A percentile compares a stretch with the other conserved stretches of the same genome.
Evolutionary conservation across 2,113 vertebrate species (phyloP).

Genomic region (Siphamia tubifer): DNA sequence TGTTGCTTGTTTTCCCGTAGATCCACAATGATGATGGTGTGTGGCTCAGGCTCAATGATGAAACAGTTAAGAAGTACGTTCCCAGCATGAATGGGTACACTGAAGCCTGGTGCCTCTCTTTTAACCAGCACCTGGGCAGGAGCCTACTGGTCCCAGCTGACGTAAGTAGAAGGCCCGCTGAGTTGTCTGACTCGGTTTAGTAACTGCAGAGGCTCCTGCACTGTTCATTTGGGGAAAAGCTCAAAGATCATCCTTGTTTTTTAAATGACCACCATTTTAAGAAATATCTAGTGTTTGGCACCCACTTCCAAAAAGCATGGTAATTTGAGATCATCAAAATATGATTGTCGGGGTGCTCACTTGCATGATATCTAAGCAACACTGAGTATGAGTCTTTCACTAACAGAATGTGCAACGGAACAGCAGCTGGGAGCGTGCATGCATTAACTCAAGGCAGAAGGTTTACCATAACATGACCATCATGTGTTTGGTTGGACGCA

Average conservation of each 20-base stretch:
- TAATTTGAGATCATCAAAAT: conserved; percentile 14
- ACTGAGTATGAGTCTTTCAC: conserved; percentile 22
- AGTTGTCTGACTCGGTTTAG: conserved; percentile 54
- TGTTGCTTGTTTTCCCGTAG: conserved; percentile 91
- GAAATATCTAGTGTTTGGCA: conserved; percentile 18
- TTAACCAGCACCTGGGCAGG: conserved; percentile 99
- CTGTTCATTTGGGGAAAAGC: conserved; percentile 51
- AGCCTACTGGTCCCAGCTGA: conserved; percentile 98
- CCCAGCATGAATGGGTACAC: conserved; percentile 99
- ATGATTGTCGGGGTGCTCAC: conserved; percentile 11
- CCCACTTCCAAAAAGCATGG: conserved; percentile 46
- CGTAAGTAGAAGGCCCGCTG: conserved; percentile 88
- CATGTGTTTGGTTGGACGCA: background rate
- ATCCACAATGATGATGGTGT: conserved; percentile 99
- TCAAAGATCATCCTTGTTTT: conserved; percentile 19
- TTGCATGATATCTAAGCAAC: conserved; percentile 44
- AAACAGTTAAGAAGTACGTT: conserved; percentile 99
- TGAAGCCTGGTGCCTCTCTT: conserved; percentile 99
- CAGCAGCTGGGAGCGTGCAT: conserved; percentile 37
- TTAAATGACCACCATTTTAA: conserved; percentile 9
- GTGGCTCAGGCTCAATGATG: conserved; percentile 99
- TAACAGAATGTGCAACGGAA: conserved; percentile 32
- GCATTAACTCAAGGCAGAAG: conserved; percentile 15
- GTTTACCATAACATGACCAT: background rate
- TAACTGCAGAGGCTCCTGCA: conserved; percentile 39